Percentiles rank a stretch among this genome's conserved stretches.
Conservation (phyloP, 1,140 invertebrate genomes). For the Oscheius sp. region DNA sequence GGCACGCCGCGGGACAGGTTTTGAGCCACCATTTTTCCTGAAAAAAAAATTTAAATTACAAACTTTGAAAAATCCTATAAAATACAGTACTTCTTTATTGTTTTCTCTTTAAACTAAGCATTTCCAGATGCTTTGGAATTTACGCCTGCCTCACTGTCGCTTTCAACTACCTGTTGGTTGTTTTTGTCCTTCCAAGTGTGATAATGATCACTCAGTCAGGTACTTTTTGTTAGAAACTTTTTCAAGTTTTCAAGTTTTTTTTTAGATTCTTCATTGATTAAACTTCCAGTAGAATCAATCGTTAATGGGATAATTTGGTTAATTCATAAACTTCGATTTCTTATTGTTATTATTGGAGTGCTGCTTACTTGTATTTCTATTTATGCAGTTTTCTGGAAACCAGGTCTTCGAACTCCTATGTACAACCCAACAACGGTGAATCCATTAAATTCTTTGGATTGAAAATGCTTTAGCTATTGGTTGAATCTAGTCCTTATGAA, state of each 20-base stretch:
- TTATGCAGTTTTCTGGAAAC: constrained; percentile 35
- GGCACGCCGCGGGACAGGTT: too few species aligned
- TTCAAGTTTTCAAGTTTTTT: too few species aligned
- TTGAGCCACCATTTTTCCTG: too few species aligned
- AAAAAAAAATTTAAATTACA: too few species aligned
- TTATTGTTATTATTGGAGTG: constrained; percentile 7
- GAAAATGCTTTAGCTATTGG: constrained; percentile 39
- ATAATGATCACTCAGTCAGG: constrained; percentile 27
- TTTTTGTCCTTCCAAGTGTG: constrained; percentile 44
- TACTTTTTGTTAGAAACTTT: not conserved
- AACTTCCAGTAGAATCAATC: constrained; percentile 2
- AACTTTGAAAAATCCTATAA: too few species aligned
- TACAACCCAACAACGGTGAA: constrained; percentile 47
- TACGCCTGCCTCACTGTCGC: constrained; percentile 51
- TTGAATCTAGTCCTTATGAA: constrained; percentile 44
- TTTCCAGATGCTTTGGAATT: constrained; percentile 59
- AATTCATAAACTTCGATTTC: not conserved
- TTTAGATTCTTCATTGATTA: not conserved
- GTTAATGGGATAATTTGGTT: too few species aligned
- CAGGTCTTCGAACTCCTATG: constrained; percentile 41
- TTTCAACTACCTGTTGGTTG: constrained; percentile 47
- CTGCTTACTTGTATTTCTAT: constrained; percentile 16
- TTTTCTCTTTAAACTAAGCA: not conserved
- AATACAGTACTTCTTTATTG: too few species aligned
- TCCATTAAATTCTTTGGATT: not conserved